Conservation (phyloP, 2,113 vertebrate species). For the pig (Sus scrofa) region T2T-Sscrofa CM000820.6:103898001-103898500, state of each 20-base stretch:
- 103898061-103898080: constrained; percentile 14
- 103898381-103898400: neutral
- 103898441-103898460: neutral
- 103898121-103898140: neutral
- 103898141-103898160: neutral
- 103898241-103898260: neutral
- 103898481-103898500: neutral
- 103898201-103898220: neutral
- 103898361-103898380: neutral
- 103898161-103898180: neutral
- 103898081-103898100: neutral
- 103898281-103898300: neutral
- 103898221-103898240: neutral
- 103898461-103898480: neutral
- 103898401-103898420: neutral
- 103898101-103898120: neutral
- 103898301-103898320: neutral
- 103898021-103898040: neutral
- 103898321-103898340: neutral
- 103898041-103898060: neutral
- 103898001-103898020: neutral
- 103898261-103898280: constrained; percentile 3
- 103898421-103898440: neutral
- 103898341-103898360: neutral
- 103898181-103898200: neutral